Conservation (phyloP, 2,888 invertebrate genomes). For the Scrobipalpa atriplicella region DNA sequence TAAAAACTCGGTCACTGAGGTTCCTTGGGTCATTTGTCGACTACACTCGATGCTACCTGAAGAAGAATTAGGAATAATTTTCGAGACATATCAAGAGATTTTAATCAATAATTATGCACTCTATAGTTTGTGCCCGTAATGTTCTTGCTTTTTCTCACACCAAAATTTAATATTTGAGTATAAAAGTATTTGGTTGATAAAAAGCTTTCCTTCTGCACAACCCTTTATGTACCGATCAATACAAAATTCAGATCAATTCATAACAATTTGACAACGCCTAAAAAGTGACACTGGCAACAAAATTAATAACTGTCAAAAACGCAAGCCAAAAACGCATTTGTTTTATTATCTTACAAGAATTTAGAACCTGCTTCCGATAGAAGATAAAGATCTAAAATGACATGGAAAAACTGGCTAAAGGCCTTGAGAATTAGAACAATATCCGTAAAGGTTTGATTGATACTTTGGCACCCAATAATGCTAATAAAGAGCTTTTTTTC, state of each 20-base stretch:
- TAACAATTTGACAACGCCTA: constrained; percentile 21
- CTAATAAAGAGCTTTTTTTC: background rate
- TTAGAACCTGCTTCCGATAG: constrained; percentile 44
- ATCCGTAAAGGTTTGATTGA: constrained; percentile 36
- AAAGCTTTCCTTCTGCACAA: background rate
- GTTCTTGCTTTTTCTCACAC: no score
- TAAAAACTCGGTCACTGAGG: no score
- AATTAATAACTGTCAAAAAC: constrained; percentile 23
- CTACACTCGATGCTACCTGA: no score
- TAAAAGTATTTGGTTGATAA: no score
- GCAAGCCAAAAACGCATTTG: constrained; percentile 17
- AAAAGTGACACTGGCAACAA: constrained; percentile 18
- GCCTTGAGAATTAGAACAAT: constrained; percentile 33
- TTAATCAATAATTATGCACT: no score
- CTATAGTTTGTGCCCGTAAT: no score
- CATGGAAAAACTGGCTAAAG: constrained; percentile 44
- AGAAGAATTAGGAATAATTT: no score
- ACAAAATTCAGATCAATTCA: background rate
- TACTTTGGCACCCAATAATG: constrained; percentile 9
- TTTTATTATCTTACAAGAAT: constrained; percentile 28
- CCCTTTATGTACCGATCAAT: background rate
- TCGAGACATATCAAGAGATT: no score
- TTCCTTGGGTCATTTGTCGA: no score
- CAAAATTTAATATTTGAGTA: no score
- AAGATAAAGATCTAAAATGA: constrained; percentile 48